Base-by-base conservation (phyloP, 2,797 vertebrate genomes). In the Coendou prehensilis region DNA sequence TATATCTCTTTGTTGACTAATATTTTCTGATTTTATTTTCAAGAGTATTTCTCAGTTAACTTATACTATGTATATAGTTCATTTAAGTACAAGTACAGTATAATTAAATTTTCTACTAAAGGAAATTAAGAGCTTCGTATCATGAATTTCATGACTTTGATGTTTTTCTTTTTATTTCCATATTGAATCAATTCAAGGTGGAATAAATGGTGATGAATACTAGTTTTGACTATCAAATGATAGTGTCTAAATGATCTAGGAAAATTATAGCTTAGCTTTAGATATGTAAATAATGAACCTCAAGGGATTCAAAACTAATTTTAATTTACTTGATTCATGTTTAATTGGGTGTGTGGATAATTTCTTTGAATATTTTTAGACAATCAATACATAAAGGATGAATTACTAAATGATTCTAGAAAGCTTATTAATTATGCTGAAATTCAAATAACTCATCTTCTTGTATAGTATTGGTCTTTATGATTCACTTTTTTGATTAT, bases 381-480 rank as follows among this genome's bases (percentile, higher is more conserved):
- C 28, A 63, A 83, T 9, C 2, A 10, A 52, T 9, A 83, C 59
- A 54, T 93, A 92, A 92, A 50, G 23, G 86, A 89, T 61, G 14
- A 87, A 61, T 59, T 80, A 54, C 18, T 87, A 64, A 95, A 71
- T 57, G 14, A 67, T 54, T 79, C 57, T 37, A 41, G 30, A 50
- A 73, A 93, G 41, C 33, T 81, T n/a, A 56, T 76, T 79, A 75
- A 69, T 93, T 79, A 37, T 85, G 20, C 2, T 30, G 13, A 85
- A 93, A 93, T 63, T 69, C 14, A 82, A 89, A 63, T 63, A 92
- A 10, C 17, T 75, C 23, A 67, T 92, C 22, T 59, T 73, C 26
- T 67, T 73, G 26, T 56, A 57, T 86, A 37, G 4, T 22, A 41
- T n/a, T 64, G 26, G 14, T 75, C 47, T 57, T 84, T 67, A 67